Evolutionary conservation across 1,140 invertebrate species (phyloP), one percentile per base, ranked within the genome.

Genomic region (Diprion similis): DNA sequence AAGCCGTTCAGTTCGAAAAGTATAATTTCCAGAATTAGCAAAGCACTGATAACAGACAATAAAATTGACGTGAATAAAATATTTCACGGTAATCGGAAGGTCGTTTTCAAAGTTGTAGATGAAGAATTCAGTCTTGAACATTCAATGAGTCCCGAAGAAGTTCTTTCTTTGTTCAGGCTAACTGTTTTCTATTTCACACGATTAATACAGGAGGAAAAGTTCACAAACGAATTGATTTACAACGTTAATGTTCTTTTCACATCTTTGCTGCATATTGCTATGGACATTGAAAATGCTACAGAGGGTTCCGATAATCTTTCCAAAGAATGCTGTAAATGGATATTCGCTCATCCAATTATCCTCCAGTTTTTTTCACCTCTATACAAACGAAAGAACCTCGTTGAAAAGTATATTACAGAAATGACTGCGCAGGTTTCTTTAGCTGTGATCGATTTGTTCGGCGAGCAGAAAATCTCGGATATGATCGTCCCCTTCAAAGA

Each of bases 331-430:
- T 73, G 48, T 51, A 81, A 78, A 68, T 79, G 24, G 71, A 78
- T 91, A 70, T 89, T 91, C 17, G 89, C 86, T 75, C 89, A 92
- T 83, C 86, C 89, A 37, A 81, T 88, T 72, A 76, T 92, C 67
- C 77, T 92, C 6, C 85, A 89, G 77, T 89, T 89, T 78, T 92
- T 91, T 77, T 87, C 87, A 72, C 86, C 89, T 37, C 76, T 90
- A 18, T 79, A 87, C 75, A 88, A 88, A 78, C 81, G 82, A 48
- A 79, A 85, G 68, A 69, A 80, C 51, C 17, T 45, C 0, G 81
- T 79, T 11, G 81, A 83, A 76, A 81, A 84, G 75, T 78, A 87
- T 69, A 78, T 89, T 1, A 91, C 89, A 0, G 78, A 83, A 68
- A 87, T 89, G 74, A 74, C 92, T 18, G 71, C 89, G 19, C 77